Base-by-base conservation (phyloP, 2,888 invertebrate species). In the Caenorhabditis sp. region DNA sequence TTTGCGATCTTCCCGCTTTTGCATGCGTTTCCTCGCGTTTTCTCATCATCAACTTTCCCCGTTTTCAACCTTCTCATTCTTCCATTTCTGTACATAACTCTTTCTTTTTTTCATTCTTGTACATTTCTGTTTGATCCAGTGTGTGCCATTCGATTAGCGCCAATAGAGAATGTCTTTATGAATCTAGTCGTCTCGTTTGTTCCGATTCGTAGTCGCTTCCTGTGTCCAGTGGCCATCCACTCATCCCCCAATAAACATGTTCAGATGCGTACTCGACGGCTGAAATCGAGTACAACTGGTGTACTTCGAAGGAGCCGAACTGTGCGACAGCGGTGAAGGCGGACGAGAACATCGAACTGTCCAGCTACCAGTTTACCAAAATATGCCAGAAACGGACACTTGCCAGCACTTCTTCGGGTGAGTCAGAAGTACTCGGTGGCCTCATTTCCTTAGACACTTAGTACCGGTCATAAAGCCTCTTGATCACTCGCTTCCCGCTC, bases 251-350 rank as follows among this genome's bases (percentile, higher is more conserved):
- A 79, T 47, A 68, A 32, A n/a, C 18, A 68, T 50, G 81, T 92
- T 88, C 93, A 97, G 97, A 97, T 94, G 98, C 97, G 20, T 98
- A 98, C 93, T 97, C 97, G 4, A 97, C 97, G 82, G 84, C 82
- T 60, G 85, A 86, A 40, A 77, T 87, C 70, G 83, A 83, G 55
- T 88, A 87, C 70, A 70, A 82, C 26, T 87, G 86, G 87, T 87
- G 87, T 76, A 78, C 82, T 3, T 51, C 61, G 64, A 79, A 72
- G 71, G 77, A 83, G 56, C 64, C 58, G 37, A 81, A 82, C 58
- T 84, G 84, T 65, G 67, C 77, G 26, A 65, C 64, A 24, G 79
- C 83, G 47, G 84, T 84, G 40, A 79, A 84, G 44, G 72, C 81
- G 58, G 80, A 81, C 64, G 83, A 76, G 32, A 64, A 69, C 35